Conservation (phyloP, 2,888 invertebrate genomes). For the Drosophila diplacantha region DNA sequence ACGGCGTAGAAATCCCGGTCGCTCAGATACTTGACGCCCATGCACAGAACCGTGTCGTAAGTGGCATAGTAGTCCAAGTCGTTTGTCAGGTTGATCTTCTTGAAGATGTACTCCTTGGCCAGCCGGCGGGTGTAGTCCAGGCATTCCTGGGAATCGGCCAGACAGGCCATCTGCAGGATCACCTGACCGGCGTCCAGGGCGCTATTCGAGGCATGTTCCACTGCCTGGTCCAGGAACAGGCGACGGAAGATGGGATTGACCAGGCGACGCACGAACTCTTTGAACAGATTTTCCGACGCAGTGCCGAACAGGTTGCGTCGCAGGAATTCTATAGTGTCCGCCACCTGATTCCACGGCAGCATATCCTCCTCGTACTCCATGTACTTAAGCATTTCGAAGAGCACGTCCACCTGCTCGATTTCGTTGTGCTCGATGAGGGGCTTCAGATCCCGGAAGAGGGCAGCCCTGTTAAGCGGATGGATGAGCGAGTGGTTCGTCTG, state of each 20-base stretch:
- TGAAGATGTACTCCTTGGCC: slow-evolving; percentile 64
- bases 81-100: slow-evolving; percentile 44
- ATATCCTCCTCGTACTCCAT: slow-evolving; percentile 82
- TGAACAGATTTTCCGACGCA: slow-evolving; percentile 55
- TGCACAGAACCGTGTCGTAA: slow-evolving; percentile 64
- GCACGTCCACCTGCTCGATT: slow-evolving; percentile 78
- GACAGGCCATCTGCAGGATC: slow-evolving; percentile 67
- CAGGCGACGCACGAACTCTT: slow-evolving; percentile 65
- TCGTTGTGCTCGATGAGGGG: slow-evolving; percentile 81
- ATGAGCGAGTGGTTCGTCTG: slow-evolving; percentile 82
- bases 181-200: slow-evolving; percentile 40
- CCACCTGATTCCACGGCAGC: slow-evolving; percentile 84
- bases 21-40: slow-evolving; percentile 64
- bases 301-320: slow-evolving; percentile 62
- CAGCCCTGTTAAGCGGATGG: slow-evolving; percentile 87
- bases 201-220: slow-evolving; percentile 32
- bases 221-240: slow-evolving; percentile 32
- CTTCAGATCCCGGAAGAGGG: slow-evolving; percentile 88
- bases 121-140: slow-evolving; percentile 60
- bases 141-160: slow-evolving; percentile 67
- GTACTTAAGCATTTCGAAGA: slow-evolving; percentile 80
- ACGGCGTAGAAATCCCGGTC: slow-evolving; percentile 65
- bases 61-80: slow-evolving; percentile 54
- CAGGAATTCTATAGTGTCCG: slow-evolving; percentile 59
- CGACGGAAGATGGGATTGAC: slow-evolving; percentile 61